A percentile compares a stretch with the other conserved stretches of the same genome.
Evolutionary conservation across 2,888 invertebrate genomes (phyloP).

Genomic region (Leuctra nigra): DNA sequence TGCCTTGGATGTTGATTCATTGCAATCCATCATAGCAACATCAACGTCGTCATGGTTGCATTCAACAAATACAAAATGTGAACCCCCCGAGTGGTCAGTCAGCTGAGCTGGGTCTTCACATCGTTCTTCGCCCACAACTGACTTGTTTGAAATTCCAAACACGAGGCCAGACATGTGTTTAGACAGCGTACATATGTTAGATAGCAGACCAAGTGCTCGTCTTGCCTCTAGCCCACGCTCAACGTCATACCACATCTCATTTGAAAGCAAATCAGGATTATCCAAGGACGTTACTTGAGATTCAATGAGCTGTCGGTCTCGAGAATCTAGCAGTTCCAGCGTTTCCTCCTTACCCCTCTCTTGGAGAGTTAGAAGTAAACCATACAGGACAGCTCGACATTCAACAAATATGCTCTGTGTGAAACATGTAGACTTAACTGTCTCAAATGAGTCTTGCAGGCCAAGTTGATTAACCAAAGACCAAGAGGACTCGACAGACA

Average conservation of each 20-base stretch:
- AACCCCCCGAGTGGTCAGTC: neutral
- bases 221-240: conserved; percentile 17
- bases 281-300: neutral
- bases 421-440: neutral
- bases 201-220: conserved; percentile 7
- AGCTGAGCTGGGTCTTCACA: neutral
- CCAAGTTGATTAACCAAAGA: neutral
- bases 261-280: neutral
- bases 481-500: neutral
- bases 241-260: conserved; percentile 6
- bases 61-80: neutral
- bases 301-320: conserved; percentile 4
- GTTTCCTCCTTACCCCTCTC: conserved; percentile 9
- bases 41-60: neutral
- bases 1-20: neutral
- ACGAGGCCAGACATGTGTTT: neutral
- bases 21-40: neutral
- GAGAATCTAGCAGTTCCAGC: conserved; percentile 4
- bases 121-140: neutral
- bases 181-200: neutral
- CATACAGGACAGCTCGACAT: neutral
- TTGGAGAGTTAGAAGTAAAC: neutral
- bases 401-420: neutral
- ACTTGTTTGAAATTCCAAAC: neutral
- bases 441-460: neutral